phyloP scores from a whole-genome alignment of 2,888 invertebrate species.

The Prenolepis imparis region DNA sequence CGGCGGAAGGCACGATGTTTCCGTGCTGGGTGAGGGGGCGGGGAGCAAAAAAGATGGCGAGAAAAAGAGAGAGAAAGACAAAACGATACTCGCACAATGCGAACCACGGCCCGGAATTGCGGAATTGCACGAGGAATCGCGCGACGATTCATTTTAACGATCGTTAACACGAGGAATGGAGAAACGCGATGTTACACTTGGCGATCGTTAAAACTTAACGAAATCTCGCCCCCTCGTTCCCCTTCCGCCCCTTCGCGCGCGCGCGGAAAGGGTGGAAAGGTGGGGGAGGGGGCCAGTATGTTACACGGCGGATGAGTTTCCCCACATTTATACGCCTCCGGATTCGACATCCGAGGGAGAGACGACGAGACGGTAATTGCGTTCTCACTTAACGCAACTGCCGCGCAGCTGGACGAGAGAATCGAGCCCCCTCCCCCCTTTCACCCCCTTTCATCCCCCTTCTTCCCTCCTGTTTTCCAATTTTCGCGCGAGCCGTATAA shows the following conservation, averaged over 20 bases:
- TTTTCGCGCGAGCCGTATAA: constrained; percentile 50
- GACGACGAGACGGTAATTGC: constrained; percentile 59
- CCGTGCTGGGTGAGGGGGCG: too few species aligned
- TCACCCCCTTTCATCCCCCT: too few species aligned
- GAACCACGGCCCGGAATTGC: constrained; percentile 61
- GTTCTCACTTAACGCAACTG: constrained; percentile 59
- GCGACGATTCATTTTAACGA: constrained; percentile 72
- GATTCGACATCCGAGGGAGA: constrained; percentile 30
- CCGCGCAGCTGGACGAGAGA: constrained; percentile 51
- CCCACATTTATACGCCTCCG: constrained; percentile 39
- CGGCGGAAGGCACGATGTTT: too few species aligned
- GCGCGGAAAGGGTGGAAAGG: too few species aligned
- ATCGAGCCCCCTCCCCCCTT: constrained; percentile 6
- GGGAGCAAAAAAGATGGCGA: too few species aligned
- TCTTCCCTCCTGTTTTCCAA: constrained; percentile 48
- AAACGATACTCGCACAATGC: constrained; percentile 38
- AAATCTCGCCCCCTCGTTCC: constrained; percentile 58
- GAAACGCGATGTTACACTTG: constrained; percentile 74
- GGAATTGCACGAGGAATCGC: constrained; percentile 27
- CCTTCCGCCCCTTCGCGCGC: not conserved
- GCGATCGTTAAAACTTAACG: constrained; percentile 76
- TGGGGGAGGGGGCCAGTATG: constrained; percentile 49
- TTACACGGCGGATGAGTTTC: constrained; percentile 32
- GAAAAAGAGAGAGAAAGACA: too few species aligned
- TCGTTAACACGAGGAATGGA: constrained; percentile 68